Base-by-base conservation (phyloP, 2,888 invertebrate genomes). In the Cerastis rubricosa region DNA sequence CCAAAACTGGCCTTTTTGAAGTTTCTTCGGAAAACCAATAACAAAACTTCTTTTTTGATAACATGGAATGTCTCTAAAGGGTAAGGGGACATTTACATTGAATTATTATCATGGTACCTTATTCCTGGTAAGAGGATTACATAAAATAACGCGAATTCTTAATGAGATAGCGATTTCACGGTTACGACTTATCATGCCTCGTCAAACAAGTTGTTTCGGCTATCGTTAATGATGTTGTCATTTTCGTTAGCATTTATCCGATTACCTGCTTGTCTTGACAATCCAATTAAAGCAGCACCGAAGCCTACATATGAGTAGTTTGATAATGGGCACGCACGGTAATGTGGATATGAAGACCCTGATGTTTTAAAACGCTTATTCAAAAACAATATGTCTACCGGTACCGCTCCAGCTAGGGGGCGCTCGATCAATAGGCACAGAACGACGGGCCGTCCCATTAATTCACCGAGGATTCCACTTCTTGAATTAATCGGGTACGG, bases 401-500 rank as follows among this genome's bases (percentile, higher is more conserved):
- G 78, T 84, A 80, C 78, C 81, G 73, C 78, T 88, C 81, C 80
- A 85, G 83, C 81, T 74, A 83, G 87, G 81, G 78, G 78, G 80
- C 81, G 83, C 87, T 89, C 92, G 92, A 94, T 94, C 94, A 93
- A 94, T 94, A 94, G 92, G 90, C 92, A 89, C 88, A 91, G 87
- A 88, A 89, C 90, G 88, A 89, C 91, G 87, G 89, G 84, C 89
- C 90, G 91, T 90, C 90, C 92, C 92, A 94, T 94, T 94, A 94
- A 94, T 94, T 94, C 92, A 89, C 85, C 86, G 89, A 92, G 93
- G 92, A 93, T 91, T 92, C 91, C 92, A 92, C 93, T 94, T 93
- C 94, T 95, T 94, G 94, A 95, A 94, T 95, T 95, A 95, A 95
- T 95, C 93, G 94, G 90, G 91, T 88, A 89, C 91, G 89, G 91